Base-by-base conservation (phyloP, 2,797 vertebrate genomes). In the Micrastur ruficollis region DNA sequence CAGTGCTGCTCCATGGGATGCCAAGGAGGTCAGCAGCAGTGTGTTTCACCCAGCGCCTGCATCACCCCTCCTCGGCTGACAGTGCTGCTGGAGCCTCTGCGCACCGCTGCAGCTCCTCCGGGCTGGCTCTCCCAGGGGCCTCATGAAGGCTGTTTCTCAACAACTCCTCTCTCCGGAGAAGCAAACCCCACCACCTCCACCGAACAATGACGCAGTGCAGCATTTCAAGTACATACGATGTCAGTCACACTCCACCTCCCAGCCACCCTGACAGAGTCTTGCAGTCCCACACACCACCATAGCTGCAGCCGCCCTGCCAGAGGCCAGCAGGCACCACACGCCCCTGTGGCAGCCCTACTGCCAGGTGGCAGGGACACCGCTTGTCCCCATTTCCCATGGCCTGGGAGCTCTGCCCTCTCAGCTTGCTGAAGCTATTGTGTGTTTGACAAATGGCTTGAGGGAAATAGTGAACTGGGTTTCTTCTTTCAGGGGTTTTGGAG, bases 221-320 rank as follows among this genome's bases (percentile, higher is more conserved):
- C 13, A 34, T 46, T 89, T 89, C 71, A 47, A 44, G 19, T 6
- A 26, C 0, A 1, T 29, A 15, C 0, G 0, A 29, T 0, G 4
- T 29, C 26, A 1, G 1, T 56, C 25, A 38, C 5, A 5, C 15
- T 52, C 44, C 22, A 50, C 1, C 0, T 90, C 22, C 12, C 19
- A 58, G 46, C 8, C 8, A 0, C 13, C 15, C 27, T 18, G 42
- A 15, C 42, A 42, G 42, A 42, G 15, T 42, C 15, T 16, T 42
- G 47, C 8, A 3, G 46, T 38, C 26, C 14, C 49, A 58, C 16
- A 49, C 0, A 1, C 7, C 3, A 1, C 7, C 0, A 1, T 16
- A 62, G 62, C 25, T 59, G 31, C 17, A 73, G 42, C n/a, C 6
- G 2, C 5, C 5, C 15, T 1, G 0, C 8, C 8, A 1, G 42